Percentiles rank a stretch among this genome's conserved stretches.
phyloP scores from a whole-genome alignment of 2,113 vertebrate genomes.

The Oophaga pumilio region DNA sequence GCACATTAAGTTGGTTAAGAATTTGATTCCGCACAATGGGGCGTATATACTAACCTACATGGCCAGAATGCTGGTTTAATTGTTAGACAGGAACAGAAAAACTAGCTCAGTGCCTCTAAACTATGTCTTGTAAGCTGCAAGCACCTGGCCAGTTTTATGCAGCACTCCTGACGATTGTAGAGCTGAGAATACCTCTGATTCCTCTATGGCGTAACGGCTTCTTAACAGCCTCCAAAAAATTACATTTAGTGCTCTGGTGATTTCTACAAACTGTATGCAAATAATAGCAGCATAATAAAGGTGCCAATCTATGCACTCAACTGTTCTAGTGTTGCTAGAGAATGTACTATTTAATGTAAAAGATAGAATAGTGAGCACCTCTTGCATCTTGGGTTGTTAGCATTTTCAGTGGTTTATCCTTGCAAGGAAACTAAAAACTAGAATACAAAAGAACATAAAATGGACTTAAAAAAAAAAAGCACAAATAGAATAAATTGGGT shows the following conservation, averaged over 20 bases:
- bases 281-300: neutral
- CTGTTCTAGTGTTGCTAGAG: neutral
- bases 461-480: neutral
- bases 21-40: no score
- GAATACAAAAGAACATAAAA: neutral
- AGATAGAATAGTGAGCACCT: neutral
- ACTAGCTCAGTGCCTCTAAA: no score
- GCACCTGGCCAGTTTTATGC: no score
- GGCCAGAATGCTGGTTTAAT: no score
- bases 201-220: no score
- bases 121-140: no score
- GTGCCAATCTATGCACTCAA: neutral
- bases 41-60: no score
- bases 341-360: neutral
- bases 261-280: neutral
- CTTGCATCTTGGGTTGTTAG: neutral
- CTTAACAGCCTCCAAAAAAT: neutral
- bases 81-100: no score
- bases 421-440: neutral
- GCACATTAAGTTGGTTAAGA: no score
- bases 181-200: no score
- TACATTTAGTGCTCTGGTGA: neutral
- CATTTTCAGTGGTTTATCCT: neutral
- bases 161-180: no score
- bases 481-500: neutral